These are phyloP conservation scores for Lasioglossum malachurum DNA, from an alignment of 2,888 invertebrate genomes.

Conservation along the genomic window DNA sequence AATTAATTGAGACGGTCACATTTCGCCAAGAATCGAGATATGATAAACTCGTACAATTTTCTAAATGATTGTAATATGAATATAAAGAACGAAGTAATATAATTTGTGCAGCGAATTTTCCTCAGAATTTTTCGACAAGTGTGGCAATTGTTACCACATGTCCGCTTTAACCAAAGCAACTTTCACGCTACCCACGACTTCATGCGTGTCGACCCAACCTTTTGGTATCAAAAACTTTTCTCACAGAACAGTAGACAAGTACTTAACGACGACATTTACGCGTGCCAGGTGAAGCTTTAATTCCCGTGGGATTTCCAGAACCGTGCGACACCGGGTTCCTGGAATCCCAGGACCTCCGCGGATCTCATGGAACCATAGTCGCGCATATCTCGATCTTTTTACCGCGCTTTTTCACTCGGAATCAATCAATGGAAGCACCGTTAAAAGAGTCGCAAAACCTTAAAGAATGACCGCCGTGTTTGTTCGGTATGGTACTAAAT, in stretches of 20 bases:
- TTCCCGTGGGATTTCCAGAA: conserved; percentile 1
- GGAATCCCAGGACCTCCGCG: background rate
- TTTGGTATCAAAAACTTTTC: background rate
- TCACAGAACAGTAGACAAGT: background rate
- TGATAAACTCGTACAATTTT: background rate
- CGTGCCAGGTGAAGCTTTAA: background rate
- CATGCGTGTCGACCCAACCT: background rate
- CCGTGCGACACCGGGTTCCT: conserved; percentile 11
- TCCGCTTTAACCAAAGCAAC: background rate
- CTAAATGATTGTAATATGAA: background rate
- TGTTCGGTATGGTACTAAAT: background rate
- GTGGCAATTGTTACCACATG: background rate
- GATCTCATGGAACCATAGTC: background rate
- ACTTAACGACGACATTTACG: background rate
- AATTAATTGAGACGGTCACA: background rate
- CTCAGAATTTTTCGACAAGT: background rate
- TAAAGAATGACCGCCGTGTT: conserved; percentile 26
- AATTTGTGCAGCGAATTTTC: background rate
- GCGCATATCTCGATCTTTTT: conserved; percentile 21
- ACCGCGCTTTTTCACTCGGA: background rate
- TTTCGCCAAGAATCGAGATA: no score
- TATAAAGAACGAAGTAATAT: background rate
- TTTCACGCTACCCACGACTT: background rate
- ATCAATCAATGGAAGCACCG: conserved; percentile 22
- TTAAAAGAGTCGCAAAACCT: background rate